Percentiles rank a stretch among this genome's conserved stretches.
phyloP scores from a whole-genome alignment of 2,113 vertebrate genomes.

The Pteronura brasiliensis region DNA sequence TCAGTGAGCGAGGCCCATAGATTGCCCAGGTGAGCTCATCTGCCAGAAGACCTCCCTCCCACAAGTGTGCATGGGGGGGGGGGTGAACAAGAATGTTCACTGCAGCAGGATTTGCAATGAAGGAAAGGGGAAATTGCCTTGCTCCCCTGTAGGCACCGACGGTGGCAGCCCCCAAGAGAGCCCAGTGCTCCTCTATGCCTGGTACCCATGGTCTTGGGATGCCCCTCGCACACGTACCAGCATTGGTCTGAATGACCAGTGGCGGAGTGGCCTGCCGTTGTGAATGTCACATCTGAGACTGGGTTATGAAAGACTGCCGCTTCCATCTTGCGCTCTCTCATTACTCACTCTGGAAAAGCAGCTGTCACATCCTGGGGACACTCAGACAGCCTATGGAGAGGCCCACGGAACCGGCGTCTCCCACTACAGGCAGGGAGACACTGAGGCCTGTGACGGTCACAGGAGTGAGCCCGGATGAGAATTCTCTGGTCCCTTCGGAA shows the following conservation, averaged over 20 bases:
- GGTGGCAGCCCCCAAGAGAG: neutral
- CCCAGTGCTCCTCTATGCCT: neutral
- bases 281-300: neutral
- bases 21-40: neutral
- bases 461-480: neutral
- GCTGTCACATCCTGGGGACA: neutral
- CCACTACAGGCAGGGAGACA: neutral
- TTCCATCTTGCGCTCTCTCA: neutral
- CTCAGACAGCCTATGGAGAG: neutral
- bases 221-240: neutral
- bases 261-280: neutral
- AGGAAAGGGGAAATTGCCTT: neutral
- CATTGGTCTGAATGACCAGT: neutral
- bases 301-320: neutral
- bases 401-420: neutral
- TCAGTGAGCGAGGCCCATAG: neutral
- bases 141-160: rapidly evolving
- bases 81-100: neutral
- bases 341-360: neutral
- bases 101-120: neutral
- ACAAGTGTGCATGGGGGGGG: neutral
- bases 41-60: neutral
- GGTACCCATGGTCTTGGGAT: neutral
- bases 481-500: neutral
- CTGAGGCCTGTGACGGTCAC: neutral